Evolutionary conservation across 1,140 invertebrate species (phyloP), one percentile per base, ranked within the genome.

Genomic region (Homalodisca vitripennis): DNA sequence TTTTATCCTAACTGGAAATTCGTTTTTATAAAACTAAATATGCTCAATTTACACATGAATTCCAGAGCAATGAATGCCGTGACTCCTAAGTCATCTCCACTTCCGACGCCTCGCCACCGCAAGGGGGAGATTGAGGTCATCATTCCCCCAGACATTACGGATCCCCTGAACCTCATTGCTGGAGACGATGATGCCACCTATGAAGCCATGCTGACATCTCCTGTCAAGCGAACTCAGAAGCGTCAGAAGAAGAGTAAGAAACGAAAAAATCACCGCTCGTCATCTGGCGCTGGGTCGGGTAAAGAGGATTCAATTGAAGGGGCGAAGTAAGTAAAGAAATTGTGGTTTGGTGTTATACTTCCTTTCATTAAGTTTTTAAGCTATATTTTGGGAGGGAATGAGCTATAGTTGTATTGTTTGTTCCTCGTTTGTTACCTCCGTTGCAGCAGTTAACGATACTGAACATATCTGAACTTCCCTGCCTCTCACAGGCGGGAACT

Each of bases 61-160:
- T 65, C 34, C 74, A 71, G 78, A 75, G 88, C 89, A 31, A 89
- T 94, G 82, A 95, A 95, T 82, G 91, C 92, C 32, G 88, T 90
- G 0, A 96, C 94, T 10, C 93, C 93, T 60, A 88, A 92, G 74
- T 93, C 92, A 12, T 94, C 92, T 69, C 95, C 94, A 1, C 78
- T 95, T 46, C 92, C 93, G n/a, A 93, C 90, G 51, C 93, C 94
- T 34, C 87, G 89, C 51, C 87, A 92, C 65, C 87, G 91, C 63
- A 90, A 90, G 75, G 91, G 89, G 66, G 87, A 88, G 74, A 89
- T 97, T 66, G 91, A 95, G 80, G 93, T 97, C 0, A 91, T 95
- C 29, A 95, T 97, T 77, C 95, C 95, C 57, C 90, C 91, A 31
- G 95, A 98, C 80, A 94, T 95, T 69, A 85, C 89, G 73, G 95